phyloP scores from a whole-genome alignment of 1,140 invertebrate species.

The Acromyrmex echinatior region DNA sequence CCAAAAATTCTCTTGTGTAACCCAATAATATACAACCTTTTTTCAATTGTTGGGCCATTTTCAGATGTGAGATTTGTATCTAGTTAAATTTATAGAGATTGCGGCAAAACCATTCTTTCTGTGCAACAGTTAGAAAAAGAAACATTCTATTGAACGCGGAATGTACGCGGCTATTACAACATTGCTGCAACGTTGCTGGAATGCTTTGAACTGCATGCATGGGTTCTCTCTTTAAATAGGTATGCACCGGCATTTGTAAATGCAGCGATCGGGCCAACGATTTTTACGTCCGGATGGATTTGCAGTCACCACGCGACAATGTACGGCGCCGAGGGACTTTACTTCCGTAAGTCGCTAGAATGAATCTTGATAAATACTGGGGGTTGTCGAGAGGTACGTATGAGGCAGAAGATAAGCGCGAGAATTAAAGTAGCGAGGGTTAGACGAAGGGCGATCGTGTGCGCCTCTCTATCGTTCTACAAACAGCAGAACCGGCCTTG shows the following conservation, averaged over 20 bases:
- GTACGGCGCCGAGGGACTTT: background rate
- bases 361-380: slow-evolving; percentile 30
- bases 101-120: no score
- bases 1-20: no score
- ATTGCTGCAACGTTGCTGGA: no score
- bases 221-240: no score
- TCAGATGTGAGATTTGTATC: no score
- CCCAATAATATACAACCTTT: no score
- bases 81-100: no score
- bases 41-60: no score
- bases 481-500: slow-evolving; percentile 3
- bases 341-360: slow-evolving; percentile 6
- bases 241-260: background rate
- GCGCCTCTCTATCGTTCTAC: slow-evolving; percentile 21
- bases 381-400: slow-evolving; percentile 10
- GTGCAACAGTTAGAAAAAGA: no score
- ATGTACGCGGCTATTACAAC: no score
- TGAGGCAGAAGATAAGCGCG: slow-evolving; percentile 18
- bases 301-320: slow-evolving; percentile 13
- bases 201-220: no score
- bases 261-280: background rate
- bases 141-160: no score
- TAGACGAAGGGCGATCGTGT: background rate
- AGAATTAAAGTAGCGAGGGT: background rate
- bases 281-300: slow-evolving; percentile 34